A percentile compares a stretch with the other conserved stretches of the same genome.
Evolutionary conservation across 2,797 vertebrate genomes (phyloP).

Genomic region (Cyclura pinguis): DNA sequence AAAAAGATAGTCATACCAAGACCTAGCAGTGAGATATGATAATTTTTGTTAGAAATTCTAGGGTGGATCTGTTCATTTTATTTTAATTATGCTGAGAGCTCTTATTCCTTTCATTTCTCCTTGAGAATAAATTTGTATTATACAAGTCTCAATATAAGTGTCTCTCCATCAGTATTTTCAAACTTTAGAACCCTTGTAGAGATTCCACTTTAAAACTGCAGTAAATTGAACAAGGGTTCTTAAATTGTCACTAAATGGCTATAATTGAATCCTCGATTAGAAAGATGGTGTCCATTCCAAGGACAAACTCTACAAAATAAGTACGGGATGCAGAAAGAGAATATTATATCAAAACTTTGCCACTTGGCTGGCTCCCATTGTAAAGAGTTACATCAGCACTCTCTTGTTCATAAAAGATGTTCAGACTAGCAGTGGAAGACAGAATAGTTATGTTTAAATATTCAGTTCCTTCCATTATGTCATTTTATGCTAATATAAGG

Average conservation of each 20-base stretch:
- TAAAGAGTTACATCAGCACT: slow-evolving; percentile 65
- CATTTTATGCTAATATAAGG: background rate
- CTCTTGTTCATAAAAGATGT: slow-evolving; percentile 66
- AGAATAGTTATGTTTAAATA: slow-evolving; percentile 10
- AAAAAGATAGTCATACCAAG: slow-evolving; percentile 30
- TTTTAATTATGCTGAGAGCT: slow-evolving; percentile 46
- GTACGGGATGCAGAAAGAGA: slow-evolving; percentile 54
- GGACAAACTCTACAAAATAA: slow-evolving; percentile 72
- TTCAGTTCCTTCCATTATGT: background rate
- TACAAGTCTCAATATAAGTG: slow-evolving; percentile 64
- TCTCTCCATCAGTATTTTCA: slow-evolving; percentile 70
- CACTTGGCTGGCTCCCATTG: slow-evolving; percentile 68
- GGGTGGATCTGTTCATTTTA: background rate
- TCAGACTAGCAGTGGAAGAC: slow-evolving; percentile 38
- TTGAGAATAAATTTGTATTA: slow-evolving; percentile 68
- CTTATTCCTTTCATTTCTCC: slow-evolving; percentile 67
- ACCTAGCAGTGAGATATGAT: background rate
- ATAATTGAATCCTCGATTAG: slow-evolving; percentile 79
- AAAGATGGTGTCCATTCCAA: slow-evolving; percentile 69
- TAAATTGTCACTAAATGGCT: slow-evolving; percentile 78
- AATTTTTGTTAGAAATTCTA: slow-evolving; percentile 9
- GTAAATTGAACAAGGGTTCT: slow-evolving; percentile 81
- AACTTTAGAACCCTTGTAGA: slow-evolving; percentile 67
- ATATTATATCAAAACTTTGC: slow-evolving; percentile 70
- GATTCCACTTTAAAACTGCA: slow-evolving; percentile 72